Evolutionary conservation across 2,888 invertebrate species (phyloP).

Genomic region (Cylindroiulus punctatus): DNA sequence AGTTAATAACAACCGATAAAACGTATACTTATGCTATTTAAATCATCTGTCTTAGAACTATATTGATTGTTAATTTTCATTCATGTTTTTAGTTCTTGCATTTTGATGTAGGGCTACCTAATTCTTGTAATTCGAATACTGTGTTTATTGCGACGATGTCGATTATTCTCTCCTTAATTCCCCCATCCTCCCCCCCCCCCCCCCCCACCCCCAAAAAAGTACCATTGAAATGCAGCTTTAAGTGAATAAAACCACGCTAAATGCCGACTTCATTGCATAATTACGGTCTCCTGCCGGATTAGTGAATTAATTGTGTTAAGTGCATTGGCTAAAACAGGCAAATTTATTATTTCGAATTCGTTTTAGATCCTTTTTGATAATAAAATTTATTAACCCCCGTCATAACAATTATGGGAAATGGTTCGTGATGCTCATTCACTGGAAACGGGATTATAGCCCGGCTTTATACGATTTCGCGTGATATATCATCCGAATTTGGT

Average conservation of each 20-base stretch:
- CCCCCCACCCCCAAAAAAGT: background rate
- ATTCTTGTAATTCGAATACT: no score
- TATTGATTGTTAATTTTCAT: no score
- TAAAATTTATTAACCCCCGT: constrained; percentile 34
- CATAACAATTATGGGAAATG: constrained; percentile 42
- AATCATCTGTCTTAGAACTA: no score
- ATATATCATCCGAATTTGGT: background rate
- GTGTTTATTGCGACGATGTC: no score
- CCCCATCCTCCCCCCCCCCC: no score
- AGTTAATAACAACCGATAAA: no score
- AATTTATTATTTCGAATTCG: constrained; percentile 38
- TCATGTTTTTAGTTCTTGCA: no score
- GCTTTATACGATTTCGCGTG: constrained; percentile 1
- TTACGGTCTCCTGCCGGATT: constrained; percentile 17
- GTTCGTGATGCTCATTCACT: constrained; percentile 3
- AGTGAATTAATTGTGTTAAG: constrained; percentile 25
- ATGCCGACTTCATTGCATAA: constrained; percentile 16
- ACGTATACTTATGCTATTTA: no score
- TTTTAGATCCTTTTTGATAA: constrained; percentile 13
- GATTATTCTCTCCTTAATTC: background rate
- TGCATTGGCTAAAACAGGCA: constrained; percentile 2
- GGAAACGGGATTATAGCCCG: background rate
- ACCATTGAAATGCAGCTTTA: background rate
- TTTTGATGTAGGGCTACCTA: no score
- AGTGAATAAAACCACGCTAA: background rate